phyloP scores from a whole-genome alignment of 2,113 vertebrate genomes.

The Diadophis punctatus region DNA sequence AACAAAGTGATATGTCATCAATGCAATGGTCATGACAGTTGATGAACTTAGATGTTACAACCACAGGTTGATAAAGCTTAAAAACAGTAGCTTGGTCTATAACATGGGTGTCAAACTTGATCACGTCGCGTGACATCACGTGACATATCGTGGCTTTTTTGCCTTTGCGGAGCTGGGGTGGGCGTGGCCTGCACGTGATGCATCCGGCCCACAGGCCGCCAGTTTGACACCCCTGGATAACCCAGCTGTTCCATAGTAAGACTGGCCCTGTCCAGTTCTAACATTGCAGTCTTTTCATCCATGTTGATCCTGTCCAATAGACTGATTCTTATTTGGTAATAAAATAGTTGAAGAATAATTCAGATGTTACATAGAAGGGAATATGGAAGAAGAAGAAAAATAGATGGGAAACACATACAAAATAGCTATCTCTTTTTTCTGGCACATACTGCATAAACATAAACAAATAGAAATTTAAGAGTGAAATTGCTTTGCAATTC shows the following conservation, averaged over 20 bases:
- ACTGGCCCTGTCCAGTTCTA: background rate
- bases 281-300: background rate
- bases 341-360: background rate
- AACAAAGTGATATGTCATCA: background rate
- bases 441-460: background rate
- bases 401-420: background rate
- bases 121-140: too few relatives aligned
- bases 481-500: background rate
- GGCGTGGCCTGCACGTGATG: too few relatives aligned
- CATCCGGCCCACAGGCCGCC: too few relatives aligned
- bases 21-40: background rate
- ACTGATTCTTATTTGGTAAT: background rate
- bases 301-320: background rate
- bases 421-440: background rate
- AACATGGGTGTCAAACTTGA: too few relatives aligned
- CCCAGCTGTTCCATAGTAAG: background rate
- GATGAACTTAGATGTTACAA: background rate
- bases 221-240: too few relatives aligned
- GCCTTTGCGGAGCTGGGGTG: too few relatives aligned
- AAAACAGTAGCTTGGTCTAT: background rate
- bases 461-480: background rate
- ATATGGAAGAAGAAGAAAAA: background rate
- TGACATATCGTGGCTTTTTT: too few relatives aligned
- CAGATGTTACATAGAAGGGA: background rate
- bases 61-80: background rate